Conservation (phyloP, 2,888 invertebrate genomes). For the Chrysolina oricalcia region DNA sequence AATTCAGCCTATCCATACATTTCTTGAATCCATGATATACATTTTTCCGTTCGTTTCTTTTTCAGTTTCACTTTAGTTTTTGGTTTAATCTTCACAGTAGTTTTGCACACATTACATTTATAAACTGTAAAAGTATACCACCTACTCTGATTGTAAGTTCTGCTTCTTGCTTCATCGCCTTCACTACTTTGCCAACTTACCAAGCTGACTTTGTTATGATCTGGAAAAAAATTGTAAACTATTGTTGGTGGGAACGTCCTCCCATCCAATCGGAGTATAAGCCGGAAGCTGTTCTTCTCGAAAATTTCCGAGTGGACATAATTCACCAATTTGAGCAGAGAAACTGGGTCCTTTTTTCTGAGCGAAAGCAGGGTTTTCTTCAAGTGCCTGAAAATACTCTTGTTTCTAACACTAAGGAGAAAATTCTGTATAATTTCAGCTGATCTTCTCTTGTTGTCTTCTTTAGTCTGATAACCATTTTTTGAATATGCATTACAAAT, state of each 20-base stretch:
- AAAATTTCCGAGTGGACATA: slow-evolving; percentile 54
- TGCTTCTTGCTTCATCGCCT: background rate
- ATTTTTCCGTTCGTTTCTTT: slow-evolving; percentile 31
- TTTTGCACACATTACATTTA: slow-evolving; percentile 49
- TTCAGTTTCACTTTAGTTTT: slow-evolving; percentile 37
- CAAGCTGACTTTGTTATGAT: slow-evolving; percentile 27
- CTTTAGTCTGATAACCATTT: slow-evolving; percentile 19
- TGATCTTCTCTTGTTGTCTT: slow-evolving; percentile 34
- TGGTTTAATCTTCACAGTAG: slow-evolving; percentile 41
- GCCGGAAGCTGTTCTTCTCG: slow-evolving; percentile 54
- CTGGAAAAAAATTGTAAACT: slow-evolving; percentile 60
- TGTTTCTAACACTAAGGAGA: slow-evolving; percentile 46
- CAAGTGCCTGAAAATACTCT: slow-evolving; percentile 50
- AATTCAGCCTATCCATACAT: slow-evolving; percentile 35
- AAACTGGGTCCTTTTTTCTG: slow-evolving; percentile 50
- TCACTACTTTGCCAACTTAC: background rate
- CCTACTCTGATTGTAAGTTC: slow-evolving; percentile 17
- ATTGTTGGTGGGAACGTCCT: slow-evolving; percentile 61
- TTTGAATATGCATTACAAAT: slow-evolving; percentile 42
- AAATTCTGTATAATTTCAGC: slow-evolving; percentile 55
- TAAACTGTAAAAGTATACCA: slow-evolving; percentile 47
- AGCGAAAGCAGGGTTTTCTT: slow-evolving; percentile 48
- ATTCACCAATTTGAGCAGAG: slow-evolving; percentile 50
- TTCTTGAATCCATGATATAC: slow-evolving; percentile 49
- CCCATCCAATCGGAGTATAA: slow-evolving; percentile 62